Percentiles rank a stretch among this genome's conserved stretches.
phyloP scores from a whole-genome alignment of 2,797 vertebrate species.

The Sebastes steindachneri region DNA sequence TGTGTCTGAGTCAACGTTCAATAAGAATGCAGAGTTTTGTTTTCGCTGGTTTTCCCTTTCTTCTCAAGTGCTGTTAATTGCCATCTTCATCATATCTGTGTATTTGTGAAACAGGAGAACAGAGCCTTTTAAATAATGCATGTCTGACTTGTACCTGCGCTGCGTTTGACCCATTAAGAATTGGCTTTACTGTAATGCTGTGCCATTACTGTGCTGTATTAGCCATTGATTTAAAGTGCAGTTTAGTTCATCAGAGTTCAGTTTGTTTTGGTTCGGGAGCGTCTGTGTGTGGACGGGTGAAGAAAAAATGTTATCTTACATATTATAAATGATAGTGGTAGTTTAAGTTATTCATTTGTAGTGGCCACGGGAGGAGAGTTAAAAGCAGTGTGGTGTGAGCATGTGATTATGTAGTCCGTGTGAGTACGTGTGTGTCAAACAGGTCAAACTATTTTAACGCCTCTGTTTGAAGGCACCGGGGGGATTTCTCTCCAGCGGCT shows the following conservation, averaged over 20 bases:
- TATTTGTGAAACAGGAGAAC: constrained; percentile 63
- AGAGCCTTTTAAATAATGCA: constrained; percentile 70
- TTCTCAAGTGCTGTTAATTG: constrained; percentile 27
- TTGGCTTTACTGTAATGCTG: constrained; percentile 52
- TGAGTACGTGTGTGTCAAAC: constrained; percentile 35
- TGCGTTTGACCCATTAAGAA: constrained; percentile 58
- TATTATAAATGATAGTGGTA: background rate
- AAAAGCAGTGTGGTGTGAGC: constrained; percentile 21
- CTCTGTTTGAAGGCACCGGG: constrained; percentile 32
- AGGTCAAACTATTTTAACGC: constrained; percentile 69
- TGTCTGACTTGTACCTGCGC: constrained; percentile 57
- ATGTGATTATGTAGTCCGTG: constrained; percentile 32
- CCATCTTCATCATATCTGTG: constrained; percentile 46
- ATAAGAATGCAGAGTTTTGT: constrained; percentile 35
- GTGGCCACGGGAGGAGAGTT: background rate
- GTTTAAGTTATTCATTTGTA: constrained; percentile 11
- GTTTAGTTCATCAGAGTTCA: constrained; percentile 26
- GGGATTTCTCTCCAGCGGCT: constrained; percentile 39
- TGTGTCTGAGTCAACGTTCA: constrained; percentile 25
- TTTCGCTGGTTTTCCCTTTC: constrained; percentile 28
- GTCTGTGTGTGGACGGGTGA: background rate
- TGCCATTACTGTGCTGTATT: constrained; percentile 52
- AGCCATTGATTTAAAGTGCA: constrained; percentile 34
- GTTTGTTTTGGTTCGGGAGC: constrained; percentile 22
- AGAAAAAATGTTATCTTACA: background rate